These are phyloP conservation scores for Latrodectus hesperus DNA, from an alignment of 2,888 invertebrate genomes.

Conservation along the genomic window DNA sequence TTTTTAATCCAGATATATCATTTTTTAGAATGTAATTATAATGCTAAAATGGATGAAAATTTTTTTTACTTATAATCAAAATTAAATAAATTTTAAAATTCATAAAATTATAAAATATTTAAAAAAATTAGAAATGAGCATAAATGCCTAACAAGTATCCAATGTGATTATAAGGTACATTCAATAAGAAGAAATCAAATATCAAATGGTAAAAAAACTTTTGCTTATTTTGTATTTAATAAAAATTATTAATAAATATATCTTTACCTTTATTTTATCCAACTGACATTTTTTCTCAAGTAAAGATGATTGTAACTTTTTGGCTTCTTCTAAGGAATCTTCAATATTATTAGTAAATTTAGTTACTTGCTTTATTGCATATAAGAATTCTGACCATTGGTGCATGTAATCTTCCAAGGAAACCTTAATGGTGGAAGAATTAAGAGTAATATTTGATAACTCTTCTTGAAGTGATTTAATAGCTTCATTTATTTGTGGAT, in stretches of 20 bases:
- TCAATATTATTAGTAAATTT: slow-evolving; percentile 88
- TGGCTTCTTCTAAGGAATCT: slow-evolving; percentile 83
- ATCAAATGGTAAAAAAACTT: too few relatives aligned
- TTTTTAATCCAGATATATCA: too few relatives aligned
- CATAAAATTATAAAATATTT: too few relatives aligned
- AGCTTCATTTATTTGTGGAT: slow-evolving; percentile 88
- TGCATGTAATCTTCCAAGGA: slow-evolving; percentile 90
- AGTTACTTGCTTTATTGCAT: slow-evolving; percentile 88
- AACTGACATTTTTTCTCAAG: slow-evolving; percentile 89
- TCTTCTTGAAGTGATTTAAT: slow-evolving; percentile 89
- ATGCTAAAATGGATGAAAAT: too few relatives aligned
- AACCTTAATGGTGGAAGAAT: slow-evolving; percentile 92
- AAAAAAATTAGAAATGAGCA: too few relatives aligned
- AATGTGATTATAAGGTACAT: too few relatives aligned
- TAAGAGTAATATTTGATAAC: slow-evolving; percentile 89
- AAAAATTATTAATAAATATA: not conserved
- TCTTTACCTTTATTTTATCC: slow-evolving; percentile 82
- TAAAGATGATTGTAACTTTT: slow-evolving; percentile 86
- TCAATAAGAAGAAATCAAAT: too few relatives aligned
- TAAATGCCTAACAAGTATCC: too few relatives aligned
- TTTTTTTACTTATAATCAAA: too few relatives aligned
- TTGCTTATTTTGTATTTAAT: too few relatives aligned
- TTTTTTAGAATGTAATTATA: too few relatives aligned
- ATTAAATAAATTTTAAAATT: too few relatives aligned
- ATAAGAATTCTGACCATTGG: slow-evolving; percentile 91